Percentiles rank a stretch among this genome's conserved stretches.
Evolutionary conservation across 2,113 vertebrate species (phyloP).

Genomic region (Echinops telfairi): DNA sequence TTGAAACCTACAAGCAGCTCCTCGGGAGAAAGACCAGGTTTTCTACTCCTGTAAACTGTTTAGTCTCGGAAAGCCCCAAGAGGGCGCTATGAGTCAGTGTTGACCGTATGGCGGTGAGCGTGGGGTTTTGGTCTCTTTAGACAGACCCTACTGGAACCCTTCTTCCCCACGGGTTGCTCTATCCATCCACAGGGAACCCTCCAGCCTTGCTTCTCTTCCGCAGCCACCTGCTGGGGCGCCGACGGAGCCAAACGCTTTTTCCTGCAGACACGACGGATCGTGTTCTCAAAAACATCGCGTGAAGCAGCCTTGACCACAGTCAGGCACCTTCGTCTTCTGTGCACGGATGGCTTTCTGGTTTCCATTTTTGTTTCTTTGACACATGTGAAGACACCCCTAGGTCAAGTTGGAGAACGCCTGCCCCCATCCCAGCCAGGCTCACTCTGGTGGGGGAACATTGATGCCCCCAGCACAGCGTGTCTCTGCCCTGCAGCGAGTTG

Average conservation of each 20-base stretch:
- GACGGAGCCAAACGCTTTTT: not conserved
- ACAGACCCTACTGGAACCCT: not conserved
- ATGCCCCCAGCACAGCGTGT: not conserved
- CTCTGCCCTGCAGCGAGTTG: not conserved
- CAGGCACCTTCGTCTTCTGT: not conserved
- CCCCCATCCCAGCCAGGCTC: too few species aligned
- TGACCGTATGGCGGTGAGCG: too few species aligned
- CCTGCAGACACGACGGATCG: not conserved
- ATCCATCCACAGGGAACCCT: not conserved
- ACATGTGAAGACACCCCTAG: not conserved
- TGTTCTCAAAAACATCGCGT: not conserved
- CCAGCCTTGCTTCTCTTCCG: not conserved
- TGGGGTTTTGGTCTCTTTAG: not conserved
- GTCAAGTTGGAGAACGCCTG: accelerated
- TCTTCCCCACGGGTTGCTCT: not conserved
- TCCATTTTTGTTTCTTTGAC: not conserved
- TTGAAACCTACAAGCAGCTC: too few species aligned
- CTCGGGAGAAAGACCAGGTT: too few species aligned
- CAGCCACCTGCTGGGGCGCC: too few species aligned
- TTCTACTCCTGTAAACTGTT: too few species aligned
- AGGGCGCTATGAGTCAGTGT: too few species aligned
- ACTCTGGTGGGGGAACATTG: not conserved
- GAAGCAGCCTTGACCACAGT: not conserved
- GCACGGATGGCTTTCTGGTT: not conserved
- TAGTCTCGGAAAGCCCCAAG: too few species aligned